phyloP scores from a whole-genome alignment of 2,113 vertebrate species.

The Phylloscopus trochiloides region DNA sequence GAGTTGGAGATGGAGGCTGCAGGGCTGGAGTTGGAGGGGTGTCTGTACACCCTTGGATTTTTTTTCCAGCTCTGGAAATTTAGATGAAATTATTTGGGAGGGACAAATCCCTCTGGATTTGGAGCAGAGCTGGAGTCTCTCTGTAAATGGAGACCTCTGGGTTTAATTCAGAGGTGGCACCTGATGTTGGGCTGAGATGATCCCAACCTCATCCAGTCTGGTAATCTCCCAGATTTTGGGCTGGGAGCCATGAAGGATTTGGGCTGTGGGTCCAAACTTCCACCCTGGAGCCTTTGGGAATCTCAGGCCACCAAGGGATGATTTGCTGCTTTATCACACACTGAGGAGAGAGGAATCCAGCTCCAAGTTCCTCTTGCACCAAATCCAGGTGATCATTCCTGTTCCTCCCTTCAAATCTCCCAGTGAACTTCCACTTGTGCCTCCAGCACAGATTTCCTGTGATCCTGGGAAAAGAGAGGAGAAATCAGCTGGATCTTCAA shows the following conservation, averaged over 20 bases:
- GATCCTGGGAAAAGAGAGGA: not conserved
- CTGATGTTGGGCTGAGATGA: rapidly evolving
- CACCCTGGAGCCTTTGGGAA: not conserved
- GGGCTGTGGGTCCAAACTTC: not conserved
- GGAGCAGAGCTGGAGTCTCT: not conserved
- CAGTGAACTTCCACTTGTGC: not conserved
- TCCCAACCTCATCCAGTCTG: not conserved
- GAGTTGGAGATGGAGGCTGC: rapidly evolving
- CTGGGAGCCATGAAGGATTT: not conserved
- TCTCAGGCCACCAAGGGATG: not conserved
- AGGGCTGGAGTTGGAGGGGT: not conserved
- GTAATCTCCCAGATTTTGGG: not conserved
- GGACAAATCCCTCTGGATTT: not conserved
- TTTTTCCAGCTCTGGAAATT: not conserved
- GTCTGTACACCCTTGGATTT: not conserved
- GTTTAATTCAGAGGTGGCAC: not conserved
- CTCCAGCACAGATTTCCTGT: not conserved
- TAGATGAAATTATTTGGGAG: not conserved
- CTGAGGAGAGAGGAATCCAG: rapidly evolving
- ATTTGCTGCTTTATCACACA: not conserved
- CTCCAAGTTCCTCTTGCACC: not conserved
- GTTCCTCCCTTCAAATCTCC: not conserved
- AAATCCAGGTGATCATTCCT: not conserved
- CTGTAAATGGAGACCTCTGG: not conserved
- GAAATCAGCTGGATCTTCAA: not conserved